These are phyloP conservation scores for Rhogogaster chlorosoma DNA, from an alignment of 2,888 invertebrate species.

Conservation along the genomic window DNA sequence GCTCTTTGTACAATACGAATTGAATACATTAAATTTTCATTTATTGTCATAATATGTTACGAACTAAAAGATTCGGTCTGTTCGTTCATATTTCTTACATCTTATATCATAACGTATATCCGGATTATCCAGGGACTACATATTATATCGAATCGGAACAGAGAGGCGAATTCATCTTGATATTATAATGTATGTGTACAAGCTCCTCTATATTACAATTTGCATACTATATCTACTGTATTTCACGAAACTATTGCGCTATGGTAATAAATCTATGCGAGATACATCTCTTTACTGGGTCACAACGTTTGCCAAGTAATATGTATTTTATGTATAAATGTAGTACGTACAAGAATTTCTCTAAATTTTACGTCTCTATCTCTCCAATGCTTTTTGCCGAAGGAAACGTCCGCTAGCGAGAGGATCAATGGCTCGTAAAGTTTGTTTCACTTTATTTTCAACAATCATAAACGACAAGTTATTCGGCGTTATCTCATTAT, in stretches of 20 bases:
- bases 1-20: background rate
- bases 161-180: background rate
- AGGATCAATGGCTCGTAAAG: background rate
- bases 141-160: too few relatives aligned
- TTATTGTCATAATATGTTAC: too few relatives aligned
- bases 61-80: background rate
- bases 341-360: too few relatives aligned
- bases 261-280: background rate
- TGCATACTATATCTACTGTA: background rate
- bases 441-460: background rate
- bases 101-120: background rate
- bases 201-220: background rate
- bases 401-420: background rate
- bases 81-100: background rate
- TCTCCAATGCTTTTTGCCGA: background rate
- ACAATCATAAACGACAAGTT: background rate
- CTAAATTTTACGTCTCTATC: background rate
- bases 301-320: constrained; percentile 17
- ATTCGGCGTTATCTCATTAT: background rate
- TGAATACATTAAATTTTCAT: background rate
- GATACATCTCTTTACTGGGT: constrained; percentile 6
- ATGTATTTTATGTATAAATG: background rate
- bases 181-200: background rate
- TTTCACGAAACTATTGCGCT: background rate
- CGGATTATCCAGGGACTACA: background rate